phyloP scores from a whole-genome alignment of 2,113 vertebrate genomes.

The Sebastes fasciatus region DNA sequence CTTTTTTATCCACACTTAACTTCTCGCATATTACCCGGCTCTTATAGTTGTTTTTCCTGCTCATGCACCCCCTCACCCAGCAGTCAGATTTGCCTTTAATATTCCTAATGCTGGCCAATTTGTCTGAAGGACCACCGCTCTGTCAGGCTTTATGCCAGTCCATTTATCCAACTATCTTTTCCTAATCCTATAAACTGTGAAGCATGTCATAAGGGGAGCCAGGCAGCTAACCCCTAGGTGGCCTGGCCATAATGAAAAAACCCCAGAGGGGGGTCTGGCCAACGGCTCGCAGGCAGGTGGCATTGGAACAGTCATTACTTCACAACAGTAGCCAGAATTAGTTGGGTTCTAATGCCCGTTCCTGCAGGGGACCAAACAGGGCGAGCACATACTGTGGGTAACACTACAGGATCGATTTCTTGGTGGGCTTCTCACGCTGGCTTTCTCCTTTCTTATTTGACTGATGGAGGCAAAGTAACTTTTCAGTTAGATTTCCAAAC shows the following conservation, averaged over 20 bases:
- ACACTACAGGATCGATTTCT: constrained; percentile 74
- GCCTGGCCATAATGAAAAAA: constrained; percentile 79
- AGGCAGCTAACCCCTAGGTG: constrained; percentile 74
- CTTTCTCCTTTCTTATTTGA: constrained; percentile 64
- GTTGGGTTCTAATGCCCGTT: constrained; percentile 64
- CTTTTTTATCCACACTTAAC: constrained; percentile 17
- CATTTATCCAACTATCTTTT: constrained; percentile 79
- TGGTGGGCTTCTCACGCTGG: constrained; percentile 63
- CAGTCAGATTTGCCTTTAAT: constrained; percentile 65
- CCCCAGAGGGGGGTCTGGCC: constrained; percentile 74
- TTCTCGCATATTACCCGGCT: constrained; percentile 26
- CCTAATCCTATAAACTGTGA: constrained; percentile 81
- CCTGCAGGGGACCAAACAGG: constrained; percentile 71
- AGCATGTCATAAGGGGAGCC: constrained; percentile 68
- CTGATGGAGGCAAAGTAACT: constrained; percentile 66
- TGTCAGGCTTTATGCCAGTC: constrained; percentile 69
- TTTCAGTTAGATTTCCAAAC: constrained; percentile 63
- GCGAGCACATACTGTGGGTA: constrained; percentile 72
- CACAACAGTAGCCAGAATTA: constrained; percentile 76
- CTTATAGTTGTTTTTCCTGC: constrained; percentile 43
- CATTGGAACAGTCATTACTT: constrained; percentile 81
- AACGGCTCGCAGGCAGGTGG: constrained; percentile 76
- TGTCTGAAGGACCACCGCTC: constrained; percentile 69
- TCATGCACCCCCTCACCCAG: constrained; percentile 13
- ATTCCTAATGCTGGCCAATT: constrained; percentile 67